phyloP scores from a whole-genome alignment of 2,113 vertebrate genomes.

The Gasterosteus aculeatus region DNA sequence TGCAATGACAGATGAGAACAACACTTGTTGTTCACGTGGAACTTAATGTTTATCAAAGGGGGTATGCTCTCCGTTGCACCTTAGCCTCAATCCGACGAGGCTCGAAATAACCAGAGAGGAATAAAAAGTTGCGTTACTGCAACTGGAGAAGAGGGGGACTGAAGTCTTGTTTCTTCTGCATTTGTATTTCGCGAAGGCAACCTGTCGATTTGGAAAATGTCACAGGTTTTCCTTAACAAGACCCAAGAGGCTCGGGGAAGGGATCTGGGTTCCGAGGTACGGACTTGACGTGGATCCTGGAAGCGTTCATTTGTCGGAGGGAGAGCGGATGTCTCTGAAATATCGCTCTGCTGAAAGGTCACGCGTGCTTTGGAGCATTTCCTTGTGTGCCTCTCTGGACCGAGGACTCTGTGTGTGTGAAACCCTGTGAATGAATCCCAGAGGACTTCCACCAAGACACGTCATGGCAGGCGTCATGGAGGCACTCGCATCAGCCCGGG shows the following conservation, averaged over 20 bases:
- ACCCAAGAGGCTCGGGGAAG: slow-evolving; percentile 17
- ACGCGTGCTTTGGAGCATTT: slow-evolving; percentile 28
- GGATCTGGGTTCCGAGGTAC: slow-evolving; percentile 25
- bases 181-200: slow-evolving; percentile 22
- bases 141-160: slow-evolving; percentile 2
- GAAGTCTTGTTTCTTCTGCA: slow-evolving; percentile 3
- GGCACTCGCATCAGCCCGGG: slow-evolving; percentile 11
- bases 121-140: slow-evolving; percentile 6
- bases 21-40: neutral
- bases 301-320: slow-evolving; percentile 13
- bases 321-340: slow-evolving; percentile 22
- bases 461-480: neutral
- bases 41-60: slow-evolving; percentile 9
- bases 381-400: slow-evolving; percentile 25
- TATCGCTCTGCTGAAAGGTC: slow-evolving; percentile 46
- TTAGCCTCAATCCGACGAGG: slow-evolving; percentile 41
- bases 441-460: slow-evolving; percentile 18
- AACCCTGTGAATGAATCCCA: slow-evolving; percentile 18
- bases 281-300: slow-evolving; percentile 28
- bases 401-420: slow-evolving; percentile 12
- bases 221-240: slow-evolving; percentile 39
- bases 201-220: slow-evolving; percentile 40
- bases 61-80: slow-evolving; percentile 15
- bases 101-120: slow-evolving; percentile 45
- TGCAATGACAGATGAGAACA: slow-evolving; percentile 36